These are phyloP conservation scores for Augochlora pura DNA, from an alignment of 1,140 invertebrate species.

Conservation along the genomic window DNA sequence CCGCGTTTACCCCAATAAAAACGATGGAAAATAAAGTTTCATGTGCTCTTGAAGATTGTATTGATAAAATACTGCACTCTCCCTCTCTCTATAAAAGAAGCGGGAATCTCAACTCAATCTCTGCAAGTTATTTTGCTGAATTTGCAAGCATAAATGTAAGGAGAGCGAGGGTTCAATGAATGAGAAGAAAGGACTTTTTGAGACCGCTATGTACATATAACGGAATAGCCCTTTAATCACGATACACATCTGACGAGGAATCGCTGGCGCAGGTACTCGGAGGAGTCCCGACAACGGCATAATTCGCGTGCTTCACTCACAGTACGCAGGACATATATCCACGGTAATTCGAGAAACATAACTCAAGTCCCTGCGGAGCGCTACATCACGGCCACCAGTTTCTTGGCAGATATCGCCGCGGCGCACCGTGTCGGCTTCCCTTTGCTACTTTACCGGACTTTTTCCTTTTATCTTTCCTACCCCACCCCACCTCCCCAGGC, in stretches of 20 bases:
- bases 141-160: no score
- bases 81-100: no score
- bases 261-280: conserved; percentile 1
- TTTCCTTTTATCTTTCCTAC: conserved; percentile 34
- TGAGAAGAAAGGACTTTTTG: no score
- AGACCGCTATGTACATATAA: not conserved
- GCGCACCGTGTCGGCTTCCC: conserved; percentile 52
- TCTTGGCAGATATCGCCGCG: conserved; percentile 55
- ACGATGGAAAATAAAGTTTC: no score
- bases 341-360: conserved; percentile 62
- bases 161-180: no score
- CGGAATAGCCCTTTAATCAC: conserved; percentile 11
- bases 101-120: no score
- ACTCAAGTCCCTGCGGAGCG: conserved; percentile 50
- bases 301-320: conserved; percentile 52
- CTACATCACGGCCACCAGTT: conserved; percentile 58
- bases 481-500: conserved; percentile 7
- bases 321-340: conserved; percentile 44
- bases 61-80: no score
- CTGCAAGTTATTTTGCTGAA: no score
- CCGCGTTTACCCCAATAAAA: no score
- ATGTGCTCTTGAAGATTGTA: no score
- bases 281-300: conserved; percentile 40
- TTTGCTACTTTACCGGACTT: conserved; percentile 59
- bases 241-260: conserved; percentile 20